phyloP scores from a whole-genome alignment of 2,797 vertebrate genomes.

The Periparus ater region DNA sequence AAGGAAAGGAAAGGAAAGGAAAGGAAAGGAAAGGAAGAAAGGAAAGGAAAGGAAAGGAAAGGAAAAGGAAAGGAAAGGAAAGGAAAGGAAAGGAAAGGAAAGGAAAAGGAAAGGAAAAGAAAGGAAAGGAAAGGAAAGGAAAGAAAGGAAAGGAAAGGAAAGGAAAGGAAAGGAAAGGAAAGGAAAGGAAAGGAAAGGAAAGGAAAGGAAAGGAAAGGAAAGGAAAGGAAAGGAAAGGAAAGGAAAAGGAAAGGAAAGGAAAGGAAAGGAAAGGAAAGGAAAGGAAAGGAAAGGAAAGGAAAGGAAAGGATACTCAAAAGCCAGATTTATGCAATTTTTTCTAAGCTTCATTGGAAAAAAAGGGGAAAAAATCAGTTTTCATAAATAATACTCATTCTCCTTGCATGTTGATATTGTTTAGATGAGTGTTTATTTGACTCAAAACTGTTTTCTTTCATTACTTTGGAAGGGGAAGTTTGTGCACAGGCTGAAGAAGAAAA shows the following conservation, averaged over 20 bases:
- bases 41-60: neutral
- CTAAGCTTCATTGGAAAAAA: neutral
- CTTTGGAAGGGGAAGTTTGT: neutral
- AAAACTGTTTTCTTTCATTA: neutral
- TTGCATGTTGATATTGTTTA: neutral
- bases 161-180: neutral
- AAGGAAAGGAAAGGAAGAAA: neutral
- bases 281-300: neutral
- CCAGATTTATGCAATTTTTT: neutral
- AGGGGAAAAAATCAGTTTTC: neutral
- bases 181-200: neutral
- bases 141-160: too few relatives aligned
- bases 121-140: neutral
- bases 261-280: neutral
- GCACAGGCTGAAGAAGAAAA: neutral
- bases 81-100: neutral
- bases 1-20: neutral
- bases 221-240: neutral
- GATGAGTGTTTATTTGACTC: neutral
- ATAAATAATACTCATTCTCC: neutral
- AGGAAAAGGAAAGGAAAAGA: neutral
- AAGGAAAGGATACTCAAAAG: neutral
- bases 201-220: neutral
- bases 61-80: neutral
- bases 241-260: neutral